These are phyloP conservation scores for Psilopsiagon aurifrons DNA, from an alignment of 2,113 vertebrate genomes.

Conservation along the genomic window DNA sequence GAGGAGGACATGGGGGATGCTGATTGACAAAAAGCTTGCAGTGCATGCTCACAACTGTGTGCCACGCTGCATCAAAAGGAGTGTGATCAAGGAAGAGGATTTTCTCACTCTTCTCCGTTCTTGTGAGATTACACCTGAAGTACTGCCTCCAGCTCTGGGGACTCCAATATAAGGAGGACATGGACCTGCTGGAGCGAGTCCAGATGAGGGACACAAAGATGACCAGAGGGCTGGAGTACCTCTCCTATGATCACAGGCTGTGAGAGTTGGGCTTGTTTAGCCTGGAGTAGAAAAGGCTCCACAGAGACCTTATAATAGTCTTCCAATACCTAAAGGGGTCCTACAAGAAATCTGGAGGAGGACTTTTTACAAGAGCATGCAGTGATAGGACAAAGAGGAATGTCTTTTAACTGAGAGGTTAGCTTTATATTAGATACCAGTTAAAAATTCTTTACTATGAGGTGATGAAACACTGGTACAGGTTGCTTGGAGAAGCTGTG, in stretches of 20 bases:
- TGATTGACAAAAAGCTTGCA: neutral
- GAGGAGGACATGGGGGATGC: neutral
- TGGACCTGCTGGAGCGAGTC: neutral
- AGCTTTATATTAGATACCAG: neutral
- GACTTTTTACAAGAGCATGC: neutral
- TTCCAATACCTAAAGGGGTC: neutral
- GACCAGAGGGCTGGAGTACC: neutral
- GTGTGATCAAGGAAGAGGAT: neutral
- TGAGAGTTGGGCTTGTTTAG: neutral
- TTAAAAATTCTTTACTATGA: neutral
- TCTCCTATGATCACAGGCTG: neutral
- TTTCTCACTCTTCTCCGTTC: neutral
- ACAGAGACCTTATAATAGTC: neutral
- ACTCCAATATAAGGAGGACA: neutral
- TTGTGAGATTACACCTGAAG: neutral
- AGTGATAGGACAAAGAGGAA: neutral
- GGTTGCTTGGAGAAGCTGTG: neutral
- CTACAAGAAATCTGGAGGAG: neutral
- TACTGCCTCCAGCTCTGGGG: neutral
- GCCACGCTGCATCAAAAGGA: neutral
- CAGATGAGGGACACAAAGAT: neutral
- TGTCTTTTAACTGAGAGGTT: neutral
- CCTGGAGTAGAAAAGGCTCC: neutral
- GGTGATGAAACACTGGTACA: neutral
- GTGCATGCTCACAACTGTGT: neutral